Percentiles rank a stretch among this genome's conserved stretches.
phyloP scores from a whole-genome alignment of 2,797 vertebrate species.

The Centropyge bicolor region DNA sequence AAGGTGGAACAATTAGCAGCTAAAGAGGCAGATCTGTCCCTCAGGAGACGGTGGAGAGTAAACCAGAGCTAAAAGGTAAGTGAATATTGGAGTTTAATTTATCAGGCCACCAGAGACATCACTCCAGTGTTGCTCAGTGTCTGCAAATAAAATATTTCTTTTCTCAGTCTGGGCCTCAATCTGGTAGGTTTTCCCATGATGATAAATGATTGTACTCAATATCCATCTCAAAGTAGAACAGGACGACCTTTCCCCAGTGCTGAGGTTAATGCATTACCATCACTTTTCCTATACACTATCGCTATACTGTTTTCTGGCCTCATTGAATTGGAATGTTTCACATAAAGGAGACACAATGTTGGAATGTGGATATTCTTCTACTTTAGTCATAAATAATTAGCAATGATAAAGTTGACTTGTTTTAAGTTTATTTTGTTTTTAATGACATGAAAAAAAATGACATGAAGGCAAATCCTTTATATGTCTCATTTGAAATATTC shows the following conservation, averaged over 20 bases:
- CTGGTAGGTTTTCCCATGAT: background rate
- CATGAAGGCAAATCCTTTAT: conserved; percentile 27
- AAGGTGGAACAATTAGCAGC: background rate
- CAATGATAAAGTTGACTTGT: too few relatives aligned
- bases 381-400: too few relatives aligned
- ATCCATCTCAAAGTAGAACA: background rate
- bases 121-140: background rate
- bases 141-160: background rate
- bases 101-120: background rate
- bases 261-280: background rate
- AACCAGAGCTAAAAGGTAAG: background rate
- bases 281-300: background rate
- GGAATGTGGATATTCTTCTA: too few relatives aligned
- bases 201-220: background rate
- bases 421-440: conserved; percentile 27
- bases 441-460: conserved; percentile 35
- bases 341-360: background rate
- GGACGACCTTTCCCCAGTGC: background rate
- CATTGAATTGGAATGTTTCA: background rate
- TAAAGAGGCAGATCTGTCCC: background rate
- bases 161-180: background rate
- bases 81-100: background rate
- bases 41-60: background rate
- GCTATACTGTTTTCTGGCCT: background rate
- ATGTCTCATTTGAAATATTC: conserved; percentile 5